Base-by-base conservation (phyloP, 2,797 vertebrate genomes). In the Knipowitschia caucasica region DNA sequence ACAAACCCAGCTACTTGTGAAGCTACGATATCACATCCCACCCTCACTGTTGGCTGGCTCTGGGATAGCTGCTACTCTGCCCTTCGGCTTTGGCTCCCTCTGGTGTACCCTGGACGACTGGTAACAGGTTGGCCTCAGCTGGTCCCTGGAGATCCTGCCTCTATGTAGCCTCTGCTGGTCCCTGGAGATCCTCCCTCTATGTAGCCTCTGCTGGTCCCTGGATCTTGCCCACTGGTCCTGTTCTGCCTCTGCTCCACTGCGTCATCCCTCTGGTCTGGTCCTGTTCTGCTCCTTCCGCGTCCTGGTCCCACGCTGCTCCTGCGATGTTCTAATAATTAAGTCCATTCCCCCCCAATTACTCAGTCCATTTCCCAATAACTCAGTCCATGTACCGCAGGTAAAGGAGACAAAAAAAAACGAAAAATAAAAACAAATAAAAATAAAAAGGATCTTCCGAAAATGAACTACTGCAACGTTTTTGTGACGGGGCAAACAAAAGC, bases 1-100 rank as follows among this genome's bases (percentile, higher is more conserved):
- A 92, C 91, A 92, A 92, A 92, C 91, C 86, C 89, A 67, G 56
- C 18, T 78, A 82, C 59, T 73, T 75, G 50, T 51, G 78, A 69
- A 9, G 86, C 86, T 88, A 89, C 85, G 62, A 42, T 79, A 77
- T 33, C 11, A 23, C 76, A 73, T 75, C 75, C 78, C 82, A 68
- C 83, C 79, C 86, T 70, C 76, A 71, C 75, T 75, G 69, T 67
- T 84, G 73, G 70, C 63, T 75, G 23, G 71, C 51, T 76, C 59
- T 76, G 69, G 83, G 75, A 52, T 44, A 58, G 71, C 53, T 63
- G 73, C 86, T 90, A 89, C 80, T 47, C 88, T 89, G 86, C 81
- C 62, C 82, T 75, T 70, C 4, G 59, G 66, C 58, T 77, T 65
- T 85, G 79, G 85, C 67, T 64, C 80, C 79, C 81, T 86, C 81